phyloP scores from a whole-genome alignment of 2,113 vertebrate genomes.

The Bungarus multicinctus region DNA sequence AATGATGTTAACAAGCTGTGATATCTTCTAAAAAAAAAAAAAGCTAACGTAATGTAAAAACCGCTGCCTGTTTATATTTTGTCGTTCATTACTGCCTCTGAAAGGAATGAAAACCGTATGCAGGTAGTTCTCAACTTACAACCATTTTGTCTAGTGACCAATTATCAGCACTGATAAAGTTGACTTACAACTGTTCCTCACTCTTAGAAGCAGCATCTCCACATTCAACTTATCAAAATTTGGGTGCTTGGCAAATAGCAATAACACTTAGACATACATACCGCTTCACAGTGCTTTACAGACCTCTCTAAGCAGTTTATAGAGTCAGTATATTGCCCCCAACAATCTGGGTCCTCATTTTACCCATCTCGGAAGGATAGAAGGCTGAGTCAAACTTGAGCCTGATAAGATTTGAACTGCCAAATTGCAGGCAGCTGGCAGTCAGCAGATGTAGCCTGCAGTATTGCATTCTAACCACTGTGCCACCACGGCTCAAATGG shows the following conservation, averaged over 20 bases:
- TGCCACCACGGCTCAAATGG: no score
- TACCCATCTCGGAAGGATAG: no score
- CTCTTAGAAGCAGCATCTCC: neutral
- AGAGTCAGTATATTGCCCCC: no score
- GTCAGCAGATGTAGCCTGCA: no score
- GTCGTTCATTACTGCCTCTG: neutral
- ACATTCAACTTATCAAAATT: neutral
- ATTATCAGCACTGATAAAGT: neutral
- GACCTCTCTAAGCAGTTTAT: no score
- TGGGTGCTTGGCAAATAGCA: neutral
- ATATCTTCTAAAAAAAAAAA: neutral
- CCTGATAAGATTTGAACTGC: no score
- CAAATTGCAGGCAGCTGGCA: no score
- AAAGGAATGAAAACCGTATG: neutral
- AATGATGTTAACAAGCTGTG: neutral
- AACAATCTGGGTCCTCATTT: no score
- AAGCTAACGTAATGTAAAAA: neutral
- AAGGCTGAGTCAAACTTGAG: no score
- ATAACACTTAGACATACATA: no score
- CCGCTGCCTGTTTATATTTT: constrained; percentile 11
- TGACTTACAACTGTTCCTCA: neutral
- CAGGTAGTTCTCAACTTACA: neutral
- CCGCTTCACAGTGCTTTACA: no score
- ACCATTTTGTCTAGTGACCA: neutral
- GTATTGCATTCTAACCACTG: no score